phyloP scores from a whole-genome alignment of 2,888 invertebrate species.

The Thumatha senex region DNA sequence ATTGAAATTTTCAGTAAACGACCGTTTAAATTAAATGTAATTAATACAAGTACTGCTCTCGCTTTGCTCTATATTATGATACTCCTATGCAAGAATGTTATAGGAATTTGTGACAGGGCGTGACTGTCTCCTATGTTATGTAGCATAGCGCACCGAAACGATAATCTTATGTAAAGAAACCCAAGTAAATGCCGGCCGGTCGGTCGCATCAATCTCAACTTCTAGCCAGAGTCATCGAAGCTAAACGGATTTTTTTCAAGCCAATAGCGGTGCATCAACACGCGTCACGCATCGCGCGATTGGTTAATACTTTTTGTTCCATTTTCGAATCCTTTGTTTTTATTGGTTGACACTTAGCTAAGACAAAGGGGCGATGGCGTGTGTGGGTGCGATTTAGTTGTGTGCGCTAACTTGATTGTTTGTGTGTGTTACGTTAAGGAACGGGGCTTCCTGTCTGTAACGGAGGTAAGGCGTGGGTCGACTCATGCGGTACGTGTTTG shows the following conservation, averaged over 20 bases:
- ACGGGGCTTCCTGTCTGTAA: conserved; percentile 64
- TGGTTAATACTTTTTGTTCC: conserved; percentile 81
- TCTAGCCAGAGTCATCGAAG: conserved; percentile 78
- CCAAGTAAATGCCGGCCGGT: conserved; percentile 58
- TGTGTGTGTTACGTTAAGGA: conserved; percentile 81
- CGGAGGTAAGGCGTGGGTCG: conserved; percentile 56
- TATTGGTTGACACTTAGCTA: conserved; percentile 84
- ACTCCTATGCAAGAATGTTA: background rate
- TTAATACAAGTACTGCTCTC: no score
- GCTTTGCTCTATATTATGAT: no score
- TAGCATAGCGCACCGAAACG: conserved; percentile 22
- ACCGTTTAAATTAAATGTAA: background rate
- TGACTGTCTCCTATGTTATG: conserved; percentile 2
- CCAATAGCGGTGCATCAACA: conserved; percentile 81
- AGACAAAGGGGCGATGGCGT: conserved; percentile 79
- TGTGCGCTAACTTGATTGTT: conserved; percentile 40
- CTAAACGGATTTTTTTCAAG: conserved; percentile 81
- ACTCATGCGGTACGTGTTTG: conserved; percentile 62
- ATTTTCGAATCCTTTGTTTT: conserved; percentile 83
- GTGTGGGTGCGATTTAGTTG: conserved; percentile 71
- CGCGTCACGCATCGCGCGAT: conserved; percentile 78
- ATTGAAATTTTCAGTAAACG: background rate
- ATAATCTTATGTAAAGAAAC: conserved; percentile 53
- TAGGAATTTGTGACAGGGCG: background rate
- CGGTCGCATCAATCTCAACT: conserved; percentile 73